These are phyloP conservation scores for Micromesistius poutassou DNA, from an alignment of 2,797 vertebrate species.

Conservation along the genomic window DNA sequence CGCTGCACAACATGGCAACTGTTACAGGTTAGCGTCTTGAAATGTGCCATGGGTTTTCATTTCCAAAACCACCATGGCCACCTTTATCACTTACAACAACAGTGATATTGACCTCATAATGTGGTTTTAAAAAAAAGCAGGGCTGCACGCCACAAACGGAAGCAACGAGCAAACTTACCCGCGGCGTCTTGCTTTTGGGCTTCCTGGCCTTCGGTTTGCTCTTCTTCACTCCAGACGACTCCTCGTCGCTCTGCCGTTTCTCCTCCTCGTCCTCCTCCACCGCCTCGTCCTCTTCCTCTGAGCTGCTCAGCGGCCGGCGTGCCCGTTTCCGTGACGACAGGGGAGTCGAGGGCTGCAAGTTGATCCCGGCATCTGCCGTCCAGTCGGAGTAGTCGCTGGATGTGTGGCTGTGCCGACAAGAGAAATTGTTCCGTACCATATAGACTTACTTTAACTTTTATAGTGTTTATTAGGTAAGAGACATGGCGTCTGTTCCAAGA, in stretches of 20 bases:
- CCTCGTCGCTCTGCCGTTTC: constrained; percentile 75
- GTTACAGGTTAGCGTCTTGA: not conserved
- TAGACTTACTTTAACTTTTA: not conserved
- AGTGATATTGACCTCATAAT: not conserved
- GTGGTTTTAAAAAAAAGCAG: not conserved
- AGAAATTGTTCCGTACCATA: not conserved
- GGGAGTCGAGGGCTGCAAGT: constrained; percentile 82
- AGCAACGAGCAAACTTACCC: constrained; percentile 59
- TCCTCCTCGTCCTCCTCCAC: constrained; percentile 71
- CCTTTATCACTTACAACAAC: not conserved
- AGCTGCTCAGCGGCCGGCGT: constrained; percentile 79
- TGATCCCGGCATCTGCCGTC: constrained; percentile 91
- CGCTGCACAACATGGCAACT: constrained; percentile 46
- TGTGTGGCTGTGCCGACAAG: constrained; percentile 73
- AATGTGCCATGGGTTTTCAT: not conserved
- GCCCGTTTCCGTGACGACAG: constrained; percentile 76
- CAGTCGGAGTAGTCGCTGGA: constrained; percentile 94
- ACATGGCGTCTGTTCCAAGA: not conserved
- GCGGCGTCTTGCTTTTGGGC: constrained; percentile 64
- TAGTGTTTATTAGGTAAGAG: not conserved
- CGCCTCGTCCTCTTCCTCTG: constrained; percentile 83
- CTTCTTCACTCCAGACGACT: constrained; percentile 60
- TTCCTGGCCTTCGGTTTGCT: constrained; percentile 68
- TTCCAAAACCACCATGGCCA: not conserved
- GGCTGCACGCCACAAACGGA: not conserved